Base-by-base conservation (phyloP, 2,113 vertebrate species). In the Andinoacara biseriatus region DNA sequence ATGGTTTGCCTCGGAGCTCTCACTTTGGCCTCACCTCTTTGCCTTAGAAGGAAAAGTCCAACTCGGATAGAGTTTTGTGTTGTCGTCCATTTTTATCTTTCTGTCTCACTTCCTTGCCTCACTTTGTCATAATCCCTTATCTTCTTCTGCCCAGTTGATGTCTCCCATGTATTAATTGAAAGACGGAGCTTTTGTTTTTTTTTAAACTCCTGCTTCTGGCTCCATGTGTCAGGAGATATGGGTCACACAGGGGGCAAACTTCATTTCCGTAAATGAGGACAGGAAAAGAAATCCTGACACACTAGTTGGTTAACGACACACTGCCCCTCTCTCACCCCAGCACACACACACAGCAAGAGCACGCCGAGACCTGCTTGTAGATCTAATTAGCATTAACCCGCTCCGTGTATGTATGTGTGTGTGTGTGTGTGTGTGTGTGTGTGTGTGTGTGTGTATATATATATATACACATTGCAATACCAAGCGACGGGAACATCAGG, bases 181-280 rank as follows among this genome's bases (percentile, higher is more conserved):
- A 78, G 18, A 63, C 77, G 80, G 35, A 38, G 9, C 40, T 61
- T 10, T 17, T 67, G 2, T 69, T 58, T 11, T 11, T 17, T n/a
- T 5, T 62, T 40, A 11, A 59, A 17, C 62, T 57, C 20, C 62
- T 35, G 62, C 52, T 87, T 72, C 81, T 63, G 58, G 59, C 85
- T 82, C 80, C 60, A 38, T 57, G 88, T 58, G 78, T 89, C 77
- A 5, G 24, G 93, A 90, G 92, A 94, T 61, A 10, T 43, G 84
- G 93, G 90, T 95, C 92, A 86, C 83, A 49, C 80, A 17, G 56
- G 89, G 88, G 91, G 60, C 90, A 88, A 78, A 89, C 85, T 90
- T 93, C 86, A 92, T 95, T 94, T 94, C 87, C 89, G 87, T 90
- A 93, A 91, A 92, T 89, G 88, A 93, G 93, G 94, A 91, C 93